phyloP scores from a whole-genome alignment of 1,140 invertebrate genomes.

The Ceratosolen fusciceps region DNA sequence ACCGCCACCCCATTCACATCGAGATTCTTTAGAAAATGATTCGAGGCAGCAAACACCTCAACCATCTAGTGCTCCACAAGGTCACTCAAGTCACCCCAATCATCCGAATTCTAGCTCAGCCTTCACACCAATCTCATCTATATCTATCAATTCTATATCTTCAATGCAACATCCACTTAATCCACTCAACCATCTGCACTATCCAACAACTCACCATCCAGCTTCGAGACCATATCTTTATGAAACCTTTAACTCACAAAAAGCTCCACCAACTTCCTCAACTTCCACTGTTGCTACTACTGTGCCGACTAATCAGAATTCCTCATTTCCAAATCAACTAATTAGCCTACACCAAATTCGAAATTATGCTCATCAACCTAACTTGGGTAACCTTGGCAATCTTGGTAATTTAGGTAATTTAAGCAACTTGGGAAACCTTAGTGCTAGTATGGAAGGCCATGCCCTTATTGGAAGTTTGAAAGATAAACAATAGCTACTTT shows the following conservation, averaged over 20 bases:
- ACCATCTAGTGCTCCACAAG: conserved; percentile 35
- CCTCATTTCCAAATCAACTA: conserved; percentile 92
- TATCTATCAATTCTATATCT: conserved; percentile 77
- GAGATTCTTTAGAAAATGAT: conserved; percentile 66
- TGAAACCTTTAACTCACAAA: conserved; percentile 87
- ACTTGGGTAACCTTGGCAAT: conserved; percentile 71
- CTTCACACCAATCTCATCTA: conserved; percentile 90
- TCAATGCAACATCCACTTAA: conserved; percentile 74
- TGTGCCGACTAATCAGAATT: conserved; percentile 70
- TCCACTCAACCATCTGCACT: conserved; percentile 77
- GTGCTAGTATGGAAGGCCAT: conserved; percentile 67
- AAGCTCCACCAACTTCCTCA: conserved; percentile 65
- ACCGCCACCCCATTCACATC: conserved; percentile 56
- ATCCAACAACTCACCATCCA: conserved; percentile 74
- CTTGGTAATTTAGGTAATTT: conserved; percentile 67
- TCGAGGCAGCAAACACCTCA: conserved; percentile 69
- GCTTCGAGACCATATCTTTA: conserved; percentile 90
- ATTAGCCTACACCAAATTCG: conserved; percentile 96
- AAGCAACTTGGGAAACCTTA: conserved; percentile 65
- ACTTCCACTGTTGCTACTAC: conserved; percentile 57
- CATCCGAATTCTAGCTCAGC: conserved; percentile 82
- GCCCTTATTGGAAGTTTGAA: conserved; percentile 66
- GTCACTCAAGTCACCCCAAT: conserved; percentile 58
- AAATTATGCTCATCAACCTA: conserved; percentile 95
- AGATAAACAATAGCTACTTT: conserved; percentile 52